Evolutionary conservation across 1,140 invertebrate genomes (phyloP).

Genomic region (Monomorium pharaonis): DNA sequence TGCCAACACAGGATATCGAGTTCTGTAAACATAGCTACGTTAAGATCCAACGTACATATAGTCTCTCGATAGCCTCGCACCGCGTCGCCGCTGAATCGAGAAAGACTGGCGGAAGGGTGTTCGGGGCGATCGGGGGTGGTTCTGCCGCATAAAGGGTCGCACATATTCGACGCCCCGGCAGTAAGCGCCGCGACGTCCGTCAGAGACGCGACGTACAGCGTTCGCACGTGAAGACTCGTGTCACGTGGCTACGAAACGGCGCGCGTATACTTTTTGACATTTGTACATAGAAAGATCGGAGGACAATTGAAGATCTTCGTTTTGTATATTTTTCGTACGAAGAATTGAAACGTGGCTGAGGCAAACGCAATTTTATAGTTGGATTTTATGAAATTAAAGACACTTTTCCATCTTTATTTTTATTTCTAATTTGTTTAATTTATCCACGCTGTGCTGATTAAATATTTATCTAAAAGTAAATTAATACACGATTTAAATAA

Average conservation of each 20-base stretch:
- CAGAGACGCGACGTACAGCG: slow-evolving; percentile 51
- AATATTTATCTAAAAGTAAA: background rate
- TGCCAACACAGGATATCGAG: slow-evolving; percentile 34
- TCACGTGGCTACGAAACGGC: slow-evolving; percentile 61
- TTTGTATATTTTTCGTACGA: background rate
- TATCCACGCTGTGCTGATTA: background rate
- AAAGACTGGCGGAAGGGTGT: background rate
- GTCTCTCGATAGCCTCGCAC: slow-evolving; percentile 11
- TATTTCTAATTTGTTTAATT: background rate
- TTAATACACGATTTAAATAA: background rate
- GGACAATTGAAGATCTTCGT: background rate
- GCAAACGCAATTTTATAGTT: background rate
- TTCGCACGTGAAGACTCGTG: background rate
- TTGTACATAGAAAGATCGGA: background rate
- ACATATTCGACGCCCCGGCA: slow-evolving; percentile 49
- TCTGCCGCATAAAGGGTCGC: slow-evolving; percentile 68
- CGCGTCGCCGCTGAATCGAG: slow-evolving; percentile 13
- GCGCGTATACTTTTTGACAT: background rate
- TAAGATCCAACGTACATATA: slow-evolving; percentile 9
- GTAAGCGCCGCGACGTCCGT: slow-evolving; percentile 70
- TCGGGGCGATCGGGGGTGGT: background rate
- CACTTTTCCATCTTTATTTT: background rate
- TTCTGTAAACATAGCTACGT: slow-evolving; percentile 38
- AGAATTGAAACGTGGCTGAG: background rate
- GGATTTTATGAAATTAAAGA: background rate